These are phyloP conservation scores for Rhopalosiphum nymphaeae DNA, from an alignment of 2,888 invertebrate genomes.

Conservation along the genomic window DNA sequence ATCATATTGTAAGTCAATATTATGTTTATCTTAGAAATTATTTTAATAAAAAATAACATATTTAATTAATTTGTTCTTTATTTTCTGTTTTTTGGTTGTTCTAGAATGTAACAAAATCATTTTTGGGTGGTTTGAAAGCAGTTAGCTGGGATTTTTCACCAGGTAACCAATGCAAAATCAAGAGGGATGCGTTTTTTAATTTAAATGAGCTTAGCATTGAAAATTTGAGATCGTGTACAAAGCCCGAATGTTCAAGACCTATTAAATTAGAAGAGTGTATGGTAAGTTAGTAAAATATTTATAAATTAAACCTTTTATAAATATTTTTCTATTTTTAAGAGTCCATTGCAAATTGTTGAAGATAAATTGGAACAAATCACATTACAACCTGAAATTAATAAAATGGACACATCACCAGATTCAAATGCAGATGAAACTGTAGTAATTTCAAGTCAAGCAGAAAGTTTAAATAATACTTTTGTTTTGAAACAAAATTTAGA, in stretches of 20 bases:
- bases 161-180: slow-evolving; percentile 58
- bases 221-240: slow-evolving; percentile 39
- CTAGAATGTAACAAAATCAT: slow-evolving; percentile 60
- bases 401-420: slow-evolving; percentile 46
- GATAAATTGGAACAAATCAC: slow-evolving; percentile 42
- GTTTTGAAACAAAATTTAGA: slow-evolving; percentile 55
- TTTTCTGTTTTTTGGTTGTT: slow-evolving; percentile 1
- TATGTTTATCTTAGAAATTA: neutral
- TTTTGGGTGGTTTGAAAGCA: slow-evolving; percentile 61
- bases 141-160: slow-evolving; percentile 62
- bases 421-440: slow-evolving; percentile 52
- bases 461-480: slow-evolving; percentile 60
- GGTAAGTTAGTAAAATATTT: slow-evolving; percentile 33
- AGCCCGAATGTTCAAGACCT: slow-evolving; percentile 46
- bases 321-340: neutral
- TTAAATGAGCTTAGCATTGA: slow-evolving; percentile 55
- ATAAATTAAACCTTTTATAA: neutral
- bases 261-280: slow-evolving; percentile 43
- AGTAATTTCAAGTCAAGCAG: slow-evolving; percentile 39
- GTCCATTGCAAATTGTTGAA: slow-evolving; percentile 56
- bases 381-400: slow-evolving; percentile 40
- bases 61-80: neutral
- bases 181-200: slow-evolving; percentile 51
- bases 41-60: neutral
- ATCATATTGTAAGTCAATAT: slow-evolving; percentile 72